Evolutionary conservation across 2,888 invertebrate genomes (phyloP), one percentile per base, ranked within the genome.

Genomic region (Geotrupes spiniger): DNA sequence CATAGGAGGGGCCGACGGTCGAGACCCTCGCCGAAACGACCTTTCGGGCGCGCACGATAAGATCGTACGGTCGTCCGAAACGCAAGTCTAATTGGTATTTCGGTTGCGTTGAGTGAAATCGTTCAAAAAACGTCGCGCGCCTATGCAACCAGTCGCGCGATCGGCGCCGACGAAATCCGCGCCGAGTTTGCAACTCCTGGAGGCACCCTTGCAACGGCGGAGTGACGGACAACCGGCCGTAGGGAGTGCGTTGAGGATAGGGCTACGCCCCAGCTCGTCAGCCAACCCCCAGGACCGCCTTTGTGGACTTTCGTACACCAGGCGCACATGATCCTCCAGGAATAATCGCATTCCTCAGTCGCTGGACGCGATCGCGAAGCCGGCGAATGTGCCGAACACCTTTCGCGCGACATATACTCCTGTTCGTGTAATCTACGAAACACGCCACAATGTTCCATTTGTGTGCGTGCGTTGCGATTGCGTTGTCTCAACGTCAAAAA

Each of bases 201-300:
- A 33, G 33, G 33, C 36, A 10, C 44, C 33, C 17, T 46, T 28
- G 15, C 31, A 16, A 15, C 37, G 1, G 41, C 12, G 15, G 10
- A 27, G 38, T 50, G 27, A 45, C 44, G 42, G 46, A 36, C 37
- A 36, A 41, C 28, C 12, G 33, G 41, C 49, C 52, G 54, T 57
- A 59, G 63, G 68, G 67, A 63, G 68, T 66, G 66, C 61, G 57
- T 60, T 44, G 51, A 54, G 49, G 53, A 46, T 54, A 64, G 65
- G 66, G 66, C 62, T 64, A 69, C 68, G 69, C 69, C 69, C 66
- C 64, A 60, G 62, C 53, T 61, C 57, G 60, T 63, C 64, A 68
- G 66, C 65, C 69, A 69, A 69, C 70, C 70, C 70, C 68, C 68
- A 70, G 70, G 66, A 69, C 70, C 70, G 70, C 70, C 70, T 70